Conservation (phyloP, 2,888 invertebrate species). For the Parnassius orleans region DNA sequence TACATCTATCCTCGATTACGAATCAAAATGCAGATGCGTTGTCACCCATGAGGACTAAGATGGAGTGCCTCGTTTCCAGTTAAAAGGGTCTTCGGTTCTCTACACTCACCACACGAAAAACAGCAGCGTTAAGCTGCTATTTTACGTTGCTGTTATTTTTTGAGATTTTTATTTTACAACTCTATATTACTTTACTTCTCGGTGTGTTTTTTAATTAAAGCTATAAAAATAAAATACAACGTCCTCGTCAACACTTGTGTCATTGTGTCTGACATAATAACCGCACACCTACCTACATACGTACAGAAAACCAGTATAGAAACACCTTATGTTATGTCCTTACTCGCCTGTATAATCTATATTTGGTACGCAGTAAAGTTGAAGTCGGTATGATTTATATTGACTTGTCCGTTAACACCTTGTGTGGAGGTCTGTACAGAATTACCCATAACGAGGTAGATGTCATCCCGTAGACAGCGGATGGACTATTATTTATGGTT, state of each 20-base stretch:
- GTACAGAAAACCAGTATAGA: slow-evolving; percentile 18
- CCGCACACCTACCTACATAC: slow-evolving; percentile 30
- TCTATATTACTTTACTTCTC: background rate
- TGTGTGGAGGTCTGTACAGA: slow-evolving; percentile 10
- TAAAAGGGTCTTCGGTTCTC: no score
- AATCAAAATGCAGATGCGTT: no score
- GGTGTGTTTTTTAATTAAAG: slow-evolving; percentile 1
- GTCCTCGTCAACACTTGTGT: slow-evolving; percentile 32
- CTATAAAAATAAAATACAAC: slow-evolving; percentile 21
- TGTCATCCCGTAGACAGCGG: slow-evolving; percentile 8
- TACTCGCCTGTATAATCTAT: slow-evolving; percentile 1
- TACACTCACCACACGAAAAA: no score
- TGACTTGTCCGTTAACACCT: background rate
- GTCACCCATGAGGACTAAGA: no score
- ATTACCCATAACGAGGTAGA: slow-evolving; percentile 16
- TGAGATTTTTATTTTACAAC: background rate
- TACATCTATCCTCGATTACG: no score
- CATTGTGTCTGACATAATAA: slow-evolving; percentile 30
- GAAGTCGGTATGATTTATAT: background rate
- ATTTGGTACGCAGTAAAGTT: background rate
- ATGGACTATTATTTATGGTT: slow-evolving; percentile 10
- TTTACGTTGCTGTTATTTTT: no score
- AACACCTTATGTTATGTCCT: background rate
- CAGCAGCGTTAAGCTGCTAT: no score
- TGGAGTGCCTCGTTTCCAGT: no score